Conservation (phyloP, 2,113 vertebrate species). For the Cyanoderma ruficeps region DNA sequence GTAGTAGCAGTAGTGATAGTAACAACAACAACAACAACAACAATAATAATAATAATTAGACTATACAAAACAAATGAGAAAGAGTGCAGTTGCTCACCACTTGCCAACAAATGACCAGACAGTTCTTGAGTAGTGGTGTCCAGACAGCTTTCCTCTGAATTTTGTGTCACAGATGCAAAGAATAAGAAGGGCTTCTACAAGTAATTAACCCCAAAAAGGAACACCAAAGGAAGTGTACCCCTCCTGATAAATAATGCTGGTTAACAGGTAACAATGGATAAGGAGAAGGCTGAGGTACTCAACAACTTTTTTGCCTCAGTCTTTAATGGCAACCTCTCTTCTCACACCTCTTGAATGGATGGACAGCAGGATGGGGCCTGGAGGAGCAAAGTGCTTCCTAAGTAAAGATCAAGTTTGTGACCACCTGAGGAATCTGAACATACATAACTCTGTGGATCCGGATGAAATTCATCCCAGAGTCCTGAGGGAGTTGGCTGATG, state of each 20-base stretch:
- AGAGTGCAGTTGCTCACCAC: background rate
- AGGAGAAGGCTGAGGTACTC: background rate
- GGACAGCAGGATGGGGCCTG: background rate
- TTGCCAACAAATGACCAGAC: background rate
- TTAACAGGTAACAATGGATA: background rate
- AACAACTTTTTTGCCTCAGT: background rate
- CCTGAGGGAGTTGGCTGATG: background rate
- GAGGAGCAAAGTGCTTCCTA: background rate
- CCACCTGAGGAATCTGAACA: background rate
- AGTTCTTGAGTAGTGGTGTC: background rate
- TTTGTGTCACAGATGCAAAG: background rate
- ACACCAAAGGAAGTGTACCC: background rate
- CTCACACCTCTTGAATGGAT: background rate
- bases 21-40: too few species aligned
- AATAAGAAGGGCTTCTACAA: background rate
- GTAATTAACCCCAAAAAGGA: background rate
- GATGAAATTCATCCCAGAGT: background rate
- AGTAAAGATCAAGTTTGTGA: background rate
- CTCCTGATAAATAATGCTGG: background rate
- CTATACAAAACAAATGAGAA: background rate
- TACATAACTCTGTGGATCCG: background rate
- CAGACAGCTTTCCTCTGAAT: background rate
- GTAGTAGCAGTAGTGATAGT: fast-evolving
- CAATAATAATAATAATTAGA: background rate
- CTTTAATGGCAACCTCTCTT: background rate